Evolutionary conservation across 2,888 invertebrate genomes (phyloP), one percentile per base, ranked within the genome.

Genomic region (Bedellia somnulentella): DNA sequence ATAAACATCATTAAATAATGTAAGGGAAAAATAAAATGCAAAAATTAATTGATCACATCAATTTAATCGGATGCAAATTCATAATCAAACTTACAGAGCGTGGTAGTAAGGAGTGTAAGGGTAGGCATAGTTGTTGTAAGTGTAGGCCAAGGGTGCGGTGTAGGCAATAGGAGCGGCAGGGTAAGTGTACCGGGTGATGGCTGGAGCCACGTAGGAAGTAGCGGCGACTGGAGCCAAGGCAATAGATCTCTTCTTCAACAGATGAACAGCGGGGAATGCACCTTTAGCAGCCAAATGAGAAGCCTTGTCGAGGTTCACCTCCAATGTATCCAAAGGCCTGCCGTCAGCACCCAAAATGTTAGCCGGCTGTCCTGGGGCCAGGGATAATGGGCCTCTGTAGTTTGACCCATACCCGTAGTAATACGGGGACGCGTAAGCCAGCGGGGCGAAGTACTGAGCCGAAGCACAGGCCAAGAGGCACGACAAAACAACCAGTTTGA

Each of bases 401-500:
- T 66, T 64, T 37, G 35, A 40, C 3, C 56, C 53, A 51, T 8
- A 12, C 11, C 27, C 16, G 5, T 14, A 8, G 29, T 21, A 13
- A 2, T 6, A 9, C 14, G 10, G 9, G 26, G 12, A 26, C 5
- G 16, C 18, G 44, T 57, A 52, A 10, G 51, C 48, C 15, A 47
- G 24, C 4, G 55, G 44, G 39, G 25, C 37, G 26, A 37, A 44
- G 46, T 5, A 49, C 47, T 15, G 30, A 31, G 38, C 80, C 35
- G 71, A 66, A 41, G 71, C 80, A 41, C 78, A 62, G 40, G 81
- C 80, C 57, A 82, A 43, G 45, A 82, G 52, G 63, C 81, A 81
- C 50, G 77, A 80, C 68, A 83, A 79, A 59, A 80, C 80, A 75
- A 80, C 79, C 76, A 76, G 57, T 51, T 73, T 73, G 57, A 73